These are phyloP conservation scores for Danionella cerebrum DNA, from an alignment of 2,113 vertebrate genomes.

Conservation along the genomic window DNA sequence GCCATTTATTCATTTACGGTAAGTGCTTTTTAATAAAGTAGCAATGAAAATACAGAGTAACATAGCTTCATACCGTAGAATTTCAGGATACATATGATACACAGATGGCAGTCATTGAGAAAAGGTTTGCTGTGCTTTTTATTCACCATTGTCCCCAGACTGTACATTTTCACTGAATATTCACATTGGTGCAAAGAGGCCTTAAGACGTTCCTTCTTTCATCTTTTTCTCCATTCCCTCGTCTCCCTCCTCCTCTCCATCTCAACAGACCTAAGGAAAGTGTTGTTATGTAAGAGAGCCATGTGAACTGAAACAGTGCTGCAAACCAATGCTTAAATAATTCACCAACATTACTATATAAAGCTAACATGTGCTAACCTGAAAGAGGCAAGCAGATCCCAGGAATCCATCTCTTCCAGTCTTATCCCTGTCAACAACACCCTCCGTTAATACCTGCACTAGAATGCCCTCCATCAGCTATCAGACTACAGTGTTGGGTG, in stretches of 20 bases:
- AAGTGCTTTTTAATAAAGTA: too few relatives aligned
- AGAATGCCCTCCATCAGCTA: too few relatives aligned
- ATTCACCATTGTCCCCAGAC: not conserved
- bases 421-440: not conserved
- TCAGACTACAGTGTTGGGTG: not conserved
- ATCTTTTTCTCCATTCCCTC: not conserved
- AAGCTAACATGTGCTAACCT: slow-evolving; percentile 38
- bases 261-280: slow-evolving; percentile 41
- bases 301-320: slow-evolving; percentile 46
- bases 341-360: slow-evolving; percentile 51
- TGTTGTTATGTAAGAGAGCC: slow-evolving; percentile 47
- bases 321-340: slow-evolving; percentile 50
- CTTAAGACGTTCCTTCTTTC: slow-evolving; percentile 4
- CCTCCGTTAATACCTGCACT: too few relatives aligned
- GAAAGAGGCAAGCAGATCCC: slow-evolving; percentile 36
- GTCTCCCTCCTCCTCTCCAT: slow-evolving; percentile 15
- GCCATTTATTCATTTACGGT: too few relatives aligned
- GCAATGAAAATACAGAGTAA: too few relatives aligned
- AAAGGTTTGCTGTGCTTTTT: not conserved
- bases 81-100: too few relatives aligned
- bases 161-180: not conserved
- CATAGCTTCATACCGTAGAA: too few relatives aligned
- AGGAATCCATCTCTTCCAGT: not conserved
- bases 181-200: not conserved
- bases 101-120: not conserved